These are phyloP conservation scores for Temnothorax rugatulus DNA, from an alignment of 2,888 invertebrate genomes.

Conservation along the genomic window DNA sequence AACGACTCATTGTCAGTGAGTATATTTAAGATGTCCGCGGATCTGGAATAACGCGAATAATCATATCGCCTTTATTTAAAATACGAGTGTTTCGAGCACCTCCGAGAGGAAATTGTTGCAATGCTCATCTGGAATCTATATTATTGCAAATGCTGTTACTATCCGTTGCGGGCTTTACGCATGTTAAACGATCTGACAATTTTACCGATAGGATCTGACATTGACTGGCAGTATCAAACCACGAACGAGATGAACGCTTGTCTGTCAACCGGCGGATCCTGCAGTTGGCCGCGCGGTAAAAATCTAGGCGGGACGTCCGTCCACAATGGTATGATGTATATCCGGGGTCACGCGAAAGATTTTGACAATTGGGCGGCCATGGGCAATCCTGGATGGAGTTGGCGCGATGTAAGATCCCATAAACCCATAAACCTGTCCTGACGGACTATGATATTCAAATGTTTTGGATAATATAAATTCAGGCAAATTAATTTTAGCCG, in stretches of 20 bases:
- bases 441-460: neutral
- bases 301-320: slow-evolving; percentile 91
- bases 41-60: neutral
- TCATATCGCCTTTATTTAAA: slow-evolving; percentile 7
- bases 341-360: slow-evolving; percentile 91
- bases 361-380: slow-evolving; percentile 92
- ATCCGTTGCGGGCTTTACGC: slow-evolving; percentile 41
- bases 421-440: neutral
- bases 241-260: slow-evolving; percentile 90
- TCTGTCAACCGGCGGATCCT: slow-evolving; percentile 86
- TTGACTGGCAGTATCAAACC: slow-evolving; percentile 91
- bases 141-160: slow-evolving; percentile 42
- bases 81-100: neutral
- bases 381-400: slow-evolving; percentile 93
- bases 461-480: neutral
- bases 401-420: slow-evolving; percentile 87
- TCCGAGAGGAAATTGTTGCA: neutral
- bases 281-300: slow-evolving; percentile 91
- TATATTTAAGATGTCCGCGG: neutral
- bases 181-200: slow-evolving; percentile 55
- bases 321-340: slow-evolving; percentile 95
- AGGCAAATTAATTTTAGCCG: neutral
- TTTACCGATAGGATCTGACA: slow-evolving; percentile 85
- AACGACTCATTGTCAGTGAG: neutral
- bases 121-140: slow-evolving; percentile 38